These are phyloP conservation scores for Drosophila novamexicana DNA, from an alignment of 1,140 invertebrate genomes.

Conservation along the genomic window DNA sequence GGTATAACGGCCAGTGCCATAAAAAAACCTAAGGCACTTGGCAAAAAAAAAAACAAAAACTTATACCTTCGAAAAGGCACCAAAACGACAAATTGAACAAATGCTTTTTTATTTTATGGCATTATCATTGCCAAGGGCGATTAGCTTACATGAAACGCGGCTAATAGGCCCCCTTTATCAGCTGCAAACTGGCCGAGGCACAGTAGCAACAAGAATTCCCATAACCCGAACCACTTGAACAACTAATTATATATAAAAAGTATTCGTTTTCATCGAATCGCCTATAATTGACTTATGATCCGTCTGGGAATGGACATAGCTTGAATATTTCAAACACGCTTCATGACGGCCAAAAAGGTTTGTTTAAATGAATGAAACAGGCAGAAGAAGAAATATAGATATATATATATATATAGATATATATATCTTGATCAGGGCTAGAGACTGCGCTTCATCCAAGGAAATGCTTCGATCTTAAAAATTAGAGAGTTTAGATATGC, in stretches of 20 bases:
- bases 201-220: slow-evolving; percentile 16
- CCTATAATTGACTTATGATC: neutral
- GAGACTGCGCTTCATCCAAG: too few relatives aligned
- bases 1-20: slow-evolving; percentile 15
- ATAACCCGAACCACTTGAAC: neutral
- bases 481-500: too few relatives aligned
- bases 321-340: neutral
- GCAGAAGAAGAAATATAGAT: neutral
- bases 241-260: slow-evolving; percentile 2
- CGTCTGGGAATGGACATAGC: neutral
- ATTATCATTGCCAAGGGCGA: slow-evolving; percentile 57
- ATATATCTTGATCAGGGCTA: neutral
- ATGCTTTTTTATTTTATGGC: slow-evolving; percentile 26
- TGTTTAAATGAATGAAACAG: neutral
- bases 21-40: neutral
- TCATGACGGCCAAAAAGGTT: neutral
- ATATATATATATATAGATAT: neutral
- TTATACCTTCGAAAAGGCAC: neutral
- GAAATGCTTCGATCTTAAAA: neutral
- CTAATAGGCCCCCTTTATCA: slow-evolving; percentile 44
- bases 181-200: slow-evolving; percentile 2
- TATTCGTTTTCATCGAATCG: slow-evolving; percentile 3
- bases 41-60: neutral
- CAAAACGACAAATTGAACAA: neutral
- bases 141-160: slow-evolving; percentile 46